These are phyloP conservation scores for Drosophila teissieri DNA, from an alignment of 1,140 invertebrate species.

Conservation along the genomic window DNA sequence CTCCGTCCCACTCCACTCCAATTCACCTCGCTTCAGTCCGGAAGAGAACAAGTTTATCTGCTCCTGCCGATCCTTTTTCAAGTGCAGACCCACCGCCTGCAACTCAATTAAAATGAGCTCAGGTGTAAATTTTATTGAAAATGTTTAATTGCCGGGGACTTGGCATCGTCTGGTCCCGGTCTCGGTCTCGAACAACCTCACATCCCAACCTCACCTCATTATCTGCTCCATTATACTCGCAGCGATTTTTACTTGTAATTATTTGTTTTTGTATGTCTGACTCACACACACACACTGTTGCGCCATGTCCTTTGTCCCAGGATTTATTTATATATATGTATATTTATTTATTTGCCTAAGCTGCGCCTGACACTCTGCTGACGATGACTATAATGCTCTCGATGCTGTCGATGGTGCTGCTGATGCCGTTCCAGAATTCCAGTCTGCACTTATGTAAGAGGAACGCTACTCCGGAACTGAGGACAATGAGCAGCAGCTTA, in stretches of 20 bases:
- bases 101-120: conserved; percentile 83
- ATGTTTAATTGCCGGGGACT: conserved; percentile 74
- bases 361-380: conserved; percentile 72
- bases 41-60: conserved; percentile 70
- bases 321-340: conserved; percentile 30
- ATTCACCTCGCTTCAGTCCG: conserved; percentile 9
- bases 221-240: conserved; percentile 69
- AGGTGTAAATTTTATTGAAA: conserved; percentile 84
- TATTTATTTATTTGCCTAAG: conserved; percentile 73
- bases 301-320: conserved; percentile 67
- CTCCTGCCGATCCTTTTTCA: conserved; percentile 54
- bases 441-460: conserved; percentile 54
- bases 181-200: conserved; percentile 7
- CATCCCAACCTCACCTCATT: conserved; percentile 56
- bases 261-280: conserved; percentile 78
- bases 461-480: neutral
- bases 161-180: conserved; percentile 43
- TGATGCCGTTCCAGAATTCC: conserved; percentile 25
- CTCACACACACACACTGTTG: conserved; percentile 59
- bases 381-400: conserved; percentile 34
- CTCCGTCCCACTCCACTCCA: conserved; percentile 22
- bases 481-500: conserved; percentile 22
- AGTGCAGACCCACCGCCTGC: conserved; percentile 56
- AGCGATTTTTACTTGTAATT: conserved; percentile 82
- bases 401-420: conserved; percentile 7